These are phyloP conservation scores for Microtus richardsoni DNA, from an alignment of 2,113 vertebrate genomes.

Conservation along the genomic window DNA sequence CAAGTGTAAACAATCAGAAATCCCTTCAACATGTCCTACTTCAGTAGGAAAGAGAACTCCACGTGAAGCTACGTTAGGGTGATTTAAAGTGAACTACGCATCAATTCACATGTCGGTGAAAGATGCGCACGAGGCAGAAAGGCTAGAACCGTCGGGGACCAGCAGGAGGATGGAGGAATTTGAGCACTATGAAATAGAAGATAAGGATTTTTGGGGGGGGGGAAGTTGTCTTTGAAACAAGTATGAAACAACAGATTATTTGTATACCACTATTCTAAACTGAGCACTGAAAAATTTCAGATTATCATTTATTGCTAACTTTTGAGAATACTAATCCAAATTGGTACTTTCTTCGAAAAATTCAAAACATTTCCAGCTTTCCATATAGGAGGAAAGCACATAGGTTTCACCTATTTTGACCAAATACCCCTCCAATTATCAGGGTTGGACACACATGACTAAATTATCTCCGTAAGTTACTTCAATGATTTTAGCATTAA, in stretches of 20 bases:
- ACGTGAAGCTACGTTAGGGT: accelerated
- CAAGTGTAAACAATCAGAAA: background rate
- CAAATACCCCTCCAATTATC: background rate
- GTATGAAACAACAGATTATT: background rate
- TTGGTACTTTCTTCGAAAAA: background rate
- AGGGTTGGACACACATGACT: background rate
- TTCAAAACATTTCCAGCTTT: background rate
- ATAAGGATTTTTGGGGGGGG: background rate
- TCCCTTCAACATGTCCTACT: background rate
- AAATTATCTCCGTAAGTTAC: background rate
- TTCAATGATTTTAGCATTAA: background rate
- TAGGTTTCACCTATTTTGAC: background rate
- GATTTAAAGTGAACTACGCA: slow-evolving; percentile 35
- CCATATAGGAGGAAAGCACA: background rate
- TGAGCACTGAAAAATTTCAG: background rate
- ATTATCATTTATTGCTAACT: background rate
- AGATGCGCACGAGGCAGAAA: slow-evolving; percentile 11
- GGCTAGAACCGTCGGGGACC: background rate
- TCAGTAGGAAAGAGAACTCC: background rate
- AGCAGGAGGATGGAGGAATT: background rate
- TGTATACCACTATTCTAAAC: background rate
- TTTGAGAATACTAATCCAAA: background rate
- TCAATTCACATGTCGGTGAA: slow-evolving; percentile 1
- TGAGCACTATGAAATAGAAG: background rate
- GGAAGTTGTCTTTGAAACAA: slow-evolving; percentile 40